These are phyloP conservation scores for Hyles lineata DNA, from an alignment of 2,888 invertebrate genomes.

Conservation along the genomic window DNA sequence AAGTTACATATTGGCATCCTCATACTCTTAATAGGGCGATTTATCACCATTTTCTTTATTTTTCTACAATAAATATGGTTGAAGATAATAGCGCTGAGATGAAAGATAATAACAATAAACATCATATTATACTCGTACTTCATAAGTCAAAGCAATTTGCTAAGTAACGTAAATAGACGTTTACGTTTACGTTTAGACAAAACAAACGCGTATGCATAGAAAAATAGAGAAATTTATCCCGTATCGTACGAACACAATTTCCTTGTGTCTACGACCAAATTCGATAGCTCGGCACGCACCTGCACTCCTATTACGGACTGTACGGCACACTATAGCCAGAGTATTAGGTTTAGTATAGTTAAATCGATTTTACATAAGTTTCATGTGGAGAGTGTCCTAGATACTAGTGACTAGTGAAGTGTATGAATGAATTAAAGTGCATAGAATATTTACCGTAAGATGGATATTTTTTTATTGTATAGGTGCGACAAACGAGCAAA, in stretches of 20 bases:
- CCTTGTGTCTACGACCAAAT: conserved; percentile 51
- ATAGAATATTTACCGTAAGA: too few relatives aligned
- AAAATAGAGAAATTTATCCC: conserved; percentile 54
- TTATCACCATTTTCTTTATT: too few relatives aligned
- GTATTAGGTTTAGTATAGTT: neutral
- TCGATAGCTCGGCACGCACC: conserved; percentile 49
- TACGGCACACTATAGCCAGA: neutral
- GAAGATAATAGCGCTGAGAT: too few relatives aligned
- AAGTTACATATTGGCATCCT: too few relatives aligned
- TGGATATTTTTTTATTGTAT: too few relatives aligned
- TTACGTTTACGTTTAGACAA: conserved; percentile 32
- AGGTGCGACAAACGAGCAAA: too few relatives aligned
- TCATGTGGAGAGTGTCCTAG: neutral
- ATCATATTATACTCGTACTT: too few relatives aligned
- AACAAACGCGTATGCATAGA: conserved; percentile 38
- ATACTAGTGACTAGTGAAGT: too few relatives aligned
- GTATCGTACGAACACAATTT: conserved; percentile 49
- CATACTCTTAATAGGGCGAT: too few relatives aligned
- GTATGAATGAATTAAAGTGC: too few relatives aligned
- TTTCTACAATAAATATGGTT: too few relatives aligned
- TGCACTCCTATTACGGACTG: conserved; percentile 41
- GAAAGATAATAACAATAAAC: too few relatives aligned
- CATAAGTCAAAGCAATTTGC: neutral
- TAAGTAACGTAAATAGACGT: neutral
- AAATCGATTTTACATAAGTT: neutral